Evolutionary conservation across 2,113 vertebrate species (phyloP).

Genomic region (Fulmarus glacialis): DNA sequence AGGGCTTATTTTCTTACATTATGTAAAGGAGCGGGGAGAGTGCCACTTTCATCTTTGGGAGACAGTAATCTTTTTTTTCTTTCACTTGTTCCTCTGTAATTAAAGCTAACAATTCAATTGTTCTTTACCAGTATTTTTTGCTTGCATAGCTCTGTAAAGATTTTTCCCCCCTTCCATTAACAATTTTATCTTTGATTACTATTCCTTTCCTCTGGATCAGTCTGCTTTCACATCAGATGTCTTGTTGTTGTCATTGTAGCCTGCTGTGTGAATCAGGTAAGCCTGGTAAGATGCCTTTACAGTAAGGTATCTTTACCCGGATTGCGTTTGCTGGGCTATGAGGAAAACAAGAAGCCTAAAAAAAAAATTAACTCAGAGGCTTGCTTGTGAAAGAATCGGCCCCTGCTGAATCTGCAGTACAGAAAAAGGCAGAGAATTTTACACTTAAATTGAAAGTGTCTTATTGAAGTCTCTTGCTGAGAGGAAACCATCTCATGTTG

Average conservation of each 20-base stretch:
- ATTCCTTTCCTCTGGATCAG: neutral
- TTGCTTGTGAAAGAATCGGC: neutral
- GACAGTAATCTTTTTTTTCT: neutral
- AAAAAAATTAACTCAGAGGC: neutral
- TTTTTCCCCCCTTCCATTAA: neutral
- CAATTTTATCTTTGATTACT: neutral
- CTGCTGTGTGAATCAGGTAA: neutral
- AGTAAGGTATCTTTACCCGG: neutral
- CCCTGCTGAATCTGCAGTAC: neutral
- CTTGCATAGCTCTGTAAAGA: neutral
- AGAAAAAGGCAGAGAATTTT: conserved; percentile 7
- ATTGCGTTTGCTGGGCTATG: neutral
- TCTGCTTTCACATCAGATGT: neutral
- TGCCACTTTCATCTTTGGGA: rapidly evolving
- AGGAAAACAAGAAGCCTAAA: neutral
- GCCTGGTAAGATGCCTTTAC: neutral
- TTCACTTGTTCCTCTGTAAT: neutral
- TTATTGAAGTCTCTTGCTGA: conserved; percentile 1
- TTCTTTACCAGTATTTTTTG: neutral
- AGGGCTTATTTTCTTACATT: neutral
- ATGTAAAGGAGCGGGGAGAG: neutral
- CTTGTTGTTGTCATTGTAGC: neutral
- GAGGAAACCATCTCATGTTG: neutral
- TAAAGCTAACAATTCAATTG: neutral
- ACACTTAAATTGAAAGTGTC: neutral